Conservation (phyloP, 2,113 vertebrate genomes). For the Actenoides lindsayi region DNA sequence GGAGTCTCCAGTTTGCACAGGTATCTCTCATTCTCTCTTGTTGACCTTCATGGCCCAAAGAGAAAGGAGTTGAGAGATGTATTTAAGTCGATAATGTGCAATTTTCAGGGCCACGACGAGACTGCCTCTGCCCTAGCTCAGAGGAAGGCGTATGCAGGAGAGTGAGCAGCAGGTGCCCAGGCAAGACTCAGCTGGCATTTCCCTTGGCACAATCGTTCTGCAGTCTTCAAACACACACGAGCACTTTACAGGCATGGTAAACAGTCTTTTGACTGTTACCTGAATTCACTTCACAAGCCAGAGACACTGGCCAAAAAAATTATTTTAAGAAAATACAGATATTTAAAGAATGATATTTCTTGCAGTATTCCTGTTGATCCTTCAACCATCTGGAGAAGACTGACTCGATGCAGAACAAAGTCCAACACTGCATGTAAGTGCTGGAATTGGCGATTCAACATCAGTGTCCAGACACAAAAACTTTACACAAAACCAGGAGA, state of each 20-base stretch:
- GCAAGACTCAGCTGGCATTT: not conserved
- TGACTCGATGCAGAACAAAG: not conserved
- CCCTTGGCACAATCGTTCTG: not conserved
- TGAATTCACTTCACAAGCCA: not conserved
- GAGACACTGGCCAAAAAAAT: not conserved
- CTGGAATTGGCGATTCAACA: not conserved
- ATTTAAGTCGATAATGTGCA: rapidly evolving
- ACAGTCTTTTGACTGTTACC: not conserved
- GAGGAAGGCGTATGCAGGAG: not conserved
- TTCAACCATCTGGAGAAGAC: not conserved
- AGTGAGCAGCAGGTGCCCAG: rapidly evolving
- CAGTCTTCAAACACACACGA: not conserved
- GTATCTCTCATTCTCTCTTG: not conserved
- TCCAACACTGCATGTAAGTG: not conserved
- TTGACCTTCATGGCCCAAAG: not conserved
- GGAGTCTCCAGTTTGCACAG: not conserved
- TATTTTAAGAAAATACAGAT: not conserved
- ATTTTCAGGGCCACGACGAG: not conserved
- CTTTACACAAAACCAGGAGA: not conserved
- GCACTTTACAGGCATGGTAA: not conserved
- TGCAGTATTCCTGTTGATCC: not conserved
- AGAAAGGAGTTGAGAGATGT: not conserved
- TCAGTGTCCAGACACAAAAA: not conserved
- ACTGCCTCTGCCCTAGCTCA: not conserved
- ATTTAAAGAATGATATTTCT: not conserved